Evolutionary conservation across 2,113 vertebrate genomes (phyloP).

Genomic region (Vicugna pacos): DNA sequence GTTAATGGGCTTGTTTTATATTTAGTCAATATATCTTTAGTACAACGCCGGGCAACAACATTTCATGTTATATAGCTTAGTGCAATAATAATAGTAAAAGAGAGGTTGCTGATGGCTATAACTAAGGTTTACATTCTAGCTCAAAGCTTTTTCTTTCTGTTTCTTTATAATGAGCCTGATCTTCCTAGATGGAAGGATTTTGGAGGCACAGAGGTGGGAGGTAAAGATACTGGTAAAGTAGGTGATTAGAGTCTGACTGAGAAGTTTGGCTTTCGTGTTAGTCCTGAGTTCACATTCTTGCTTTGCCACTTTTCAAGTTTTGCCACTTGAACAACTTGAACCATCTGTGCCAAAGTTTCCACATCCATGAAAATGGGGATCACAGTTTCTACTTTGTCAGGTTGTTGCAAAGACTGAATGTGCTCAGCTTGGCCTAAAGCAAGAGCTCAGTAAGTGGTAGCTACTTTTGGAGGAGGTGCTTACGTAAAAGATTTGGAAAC

Average conservation of each 20-base stretch:
- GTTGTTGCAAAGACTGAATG: background rate
- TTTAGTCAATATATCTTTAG: conserved; percentile 77
- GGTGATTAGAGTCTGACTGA: background rate
- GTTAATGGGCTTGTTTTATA: conserved; percentile 80
- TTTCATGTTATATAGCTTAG: conserved; percentile 46
- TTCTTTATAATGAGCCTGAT: background rate
- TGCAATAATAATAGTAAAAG: background rate
- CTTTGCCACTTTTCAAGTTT: background rate
- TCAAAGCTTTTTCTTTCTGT: background rate
- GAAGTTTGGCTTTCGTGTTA: background rate
- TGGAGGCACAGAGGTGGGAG: background rate
- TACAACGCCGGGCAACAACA: conserved; percentile 48
- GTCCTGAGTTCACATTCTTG: background rate
- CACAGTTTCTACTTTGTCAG: background rate
- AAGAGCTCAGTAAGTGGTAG: background rate
- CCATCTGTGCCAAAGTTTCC: background rate
- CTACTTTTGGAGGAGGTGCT: background rate
- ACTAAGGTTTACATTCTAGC: background rate
- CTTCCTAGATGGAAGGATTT: background rate
- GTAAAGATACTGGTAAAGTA: background rate
- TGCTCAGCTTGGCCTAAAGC: background rate
- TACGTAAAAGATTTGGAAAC: background rate
- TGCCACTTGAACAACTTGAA: background rate
- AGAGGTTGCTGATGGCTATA: background rate
- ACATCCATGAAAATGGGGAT: background rate